phyloP scores from a whole-genome alignment of 64 coral and sea anemone genomes.

The Orbicella faveolata region DNA sequence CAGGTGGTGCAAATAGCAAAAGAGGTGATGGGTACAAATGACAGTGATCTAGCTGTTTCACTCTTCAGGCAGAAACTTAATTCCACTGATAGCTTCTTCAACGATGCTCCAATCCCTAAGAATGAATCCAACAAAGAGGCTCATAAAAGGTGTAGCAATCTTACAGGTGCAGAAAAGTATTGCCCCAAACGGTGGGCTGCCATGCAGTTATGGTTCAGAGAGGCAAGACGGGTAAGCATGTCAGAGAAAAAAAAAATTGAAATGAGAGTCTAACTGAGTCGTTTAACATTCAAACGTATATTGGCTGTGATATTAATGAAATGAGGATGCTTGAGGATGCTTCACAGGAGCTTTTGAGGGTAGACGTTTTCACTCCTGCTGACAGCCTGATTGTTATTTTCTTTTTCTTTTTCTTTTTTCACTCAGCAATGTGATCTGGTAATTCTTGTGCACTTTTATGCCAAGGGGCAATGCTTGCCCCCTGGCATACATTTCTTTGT shows the following conservation, averaged over 20 bases:
- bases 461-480: too few relatives aligned
- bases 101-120: constrained; percentile 59
- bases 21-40: constrained; percentile 20
- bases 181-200: constrained; percentile 72
- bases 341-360: too few relatives aligned
- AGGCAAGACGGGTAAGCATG: constrained; percentile 50
- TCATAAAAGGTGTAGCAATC: constrained; percentile 47
- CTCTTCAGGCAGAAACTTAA: constrained; percentile 54
- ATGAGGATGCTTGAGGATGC: too few relatives aligned
- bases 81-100: constrained; percentile 61
- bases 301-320: too few relatives aligned
- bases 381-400: too few relatives aligned
- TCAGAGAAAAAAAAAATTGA: not conserved
- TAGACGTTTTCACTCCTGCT: too few relatives aligned
- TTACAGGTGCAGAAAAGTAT: constrained; percentile 57
- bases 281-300: too few relatives aligned
- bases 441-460: too few relatives aligned
- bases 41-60: constrained; percentile 14
- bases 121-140: constrained; percentile 65
- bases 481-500: too few relatives aligned
- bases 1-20: constrained; percentile 56
- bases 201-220: constrained; percentile 63
- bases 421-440: too few relatives aligned
- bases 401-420: too few relatives aligned
- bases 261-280: not conserved